Evolutionary conservation across 1,140 invertebrate genomes (phyloP).

Genomic region (Nomia melanderi): DNA sequence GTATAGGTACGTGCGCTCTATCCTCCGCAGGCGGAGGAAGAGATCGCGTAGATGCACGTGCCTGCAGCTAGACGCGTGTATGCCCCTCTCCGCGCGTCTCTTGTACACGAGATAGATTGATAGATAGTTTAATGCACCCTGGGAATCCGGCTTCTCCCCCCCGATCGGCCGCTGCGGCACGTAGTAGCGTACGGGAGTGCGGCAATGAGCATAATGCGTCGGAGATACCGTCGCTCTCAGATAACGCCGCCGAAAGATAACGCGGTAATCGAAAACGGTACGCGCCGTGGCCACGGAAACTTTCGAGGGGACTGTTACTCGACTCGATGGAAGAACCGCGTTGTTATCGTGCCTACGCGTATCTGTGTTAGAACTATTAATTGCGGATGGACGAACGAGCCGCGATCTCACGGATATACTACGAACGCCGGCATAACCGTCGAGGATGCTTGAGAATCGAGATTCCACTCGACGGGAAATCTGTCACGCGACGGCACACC

Average conservation of each 20-base stretch:
- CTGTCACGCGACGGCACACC: too few species aligned
- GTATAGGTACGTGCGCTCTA: constrained; percentile 17
- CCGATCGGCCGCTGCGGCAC: constrained; percentile 34
- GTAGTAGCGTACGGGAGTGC: constrained; percentile 18
- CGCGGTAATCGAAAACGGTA: constrained; percentile 38
- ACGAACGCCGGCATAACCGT: too few species aligned
- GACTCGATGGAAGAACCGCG: not conserved
- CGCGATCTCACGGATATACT: not conserved
- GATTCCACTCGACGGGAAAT: not conserved
- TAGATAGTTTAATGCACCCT: constrained; percentile 68
- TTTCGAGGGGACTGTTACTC: not conserved
- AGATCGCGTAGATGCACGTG: constrained; percentile 52
- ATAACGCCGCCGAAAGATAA: constrained; percentile 14
- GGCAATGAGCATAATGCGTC: constrained; percentile 39
- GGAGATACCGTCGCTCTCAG: constrained; percentile 39
- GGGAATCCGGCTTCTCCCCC: constrained; percentile 44
- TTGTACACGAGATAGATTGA: constrained; percentile 62
- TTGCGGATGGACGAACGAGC: not conserved
- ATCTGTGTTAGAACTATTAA: not conserved
- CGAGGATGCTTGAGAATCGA: not conserved
- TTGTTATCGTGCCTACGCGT: not conserved
- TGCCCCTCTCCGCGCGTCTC: constrained; percentile 28
- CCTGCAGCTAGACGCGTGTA: constrained; percentile 21
- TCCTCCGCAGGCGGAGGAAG: constrained; percentile 2
- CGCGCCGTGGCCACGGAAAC: not conserved